Conservation (phyloP, 2,797 vertebrate genomes). For the Atherinosoma microstoma region DNA sequence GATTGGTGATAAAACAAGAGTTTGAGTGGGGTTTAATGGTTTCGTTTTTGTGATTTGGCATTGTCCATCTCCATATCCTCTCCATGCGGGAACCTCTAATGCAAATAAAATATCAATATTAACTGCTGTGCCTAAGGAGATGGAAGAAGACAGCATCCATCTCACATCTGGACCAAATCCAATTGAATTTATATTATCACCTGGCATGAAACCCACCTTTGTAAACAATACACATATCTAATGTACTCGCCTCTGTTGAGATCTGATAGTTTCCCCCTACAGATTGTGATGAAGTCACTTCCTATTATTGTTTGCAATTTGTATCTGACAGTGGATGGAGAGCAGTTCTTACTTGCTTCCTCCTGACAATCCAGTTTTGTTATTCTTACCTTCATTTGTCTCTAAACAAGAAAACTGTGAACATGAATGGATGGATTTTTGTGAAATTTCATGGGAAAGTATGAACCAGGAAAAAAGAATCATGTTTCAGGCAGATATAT, state of each 20-base stretch:
- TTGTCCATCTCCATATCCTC: neutral
- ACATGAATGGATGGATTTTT: constrained; percentile 2
- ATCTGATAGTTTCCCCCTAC: constrained; percentile 12
- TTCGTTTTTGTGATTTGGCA: neutral
- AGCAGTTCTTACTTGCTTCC: neutral
- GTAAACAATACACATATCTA: constrained; percentile 24
- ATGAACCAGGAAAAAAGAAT: neutral
- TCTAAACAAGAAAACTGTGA: constrained; percentile 8
- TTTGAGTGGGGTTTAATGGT: neutral
- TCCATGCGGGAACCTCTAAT: constrained; percentile 1
- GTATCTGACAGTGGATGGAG: neutral
- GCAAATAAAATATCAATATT: constrained; percentile 14
- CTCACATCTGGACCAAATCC: constrained; percentile 13
- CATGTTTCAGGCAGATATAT: neutral
- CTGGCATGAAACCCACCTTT: constrained; percentile 21
- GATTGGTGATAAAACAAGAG: neutral
- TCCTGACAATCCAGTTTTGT: constrained; percentile 28
- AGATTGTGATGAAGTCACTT: constrained; percentile 22
- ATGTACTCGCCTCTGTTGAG: constrained; percentile 3
- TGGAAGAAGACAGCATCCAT: constrained; percentile 13
- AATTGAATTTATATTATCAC: constrained; percentile 25
- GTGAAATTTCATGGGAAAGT: neutral
- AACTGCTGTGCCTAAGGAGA: constrained; percentile 8
- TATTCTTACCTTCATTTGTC: neutral
- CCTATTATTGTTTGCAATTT: constrained; percentile 6